Evolutionary conservation across 2,113 vertebrate species (phyloP), one percentile per base, ranked within the genome.

Genomic region (Hippopotamus amphibius): DNA sequence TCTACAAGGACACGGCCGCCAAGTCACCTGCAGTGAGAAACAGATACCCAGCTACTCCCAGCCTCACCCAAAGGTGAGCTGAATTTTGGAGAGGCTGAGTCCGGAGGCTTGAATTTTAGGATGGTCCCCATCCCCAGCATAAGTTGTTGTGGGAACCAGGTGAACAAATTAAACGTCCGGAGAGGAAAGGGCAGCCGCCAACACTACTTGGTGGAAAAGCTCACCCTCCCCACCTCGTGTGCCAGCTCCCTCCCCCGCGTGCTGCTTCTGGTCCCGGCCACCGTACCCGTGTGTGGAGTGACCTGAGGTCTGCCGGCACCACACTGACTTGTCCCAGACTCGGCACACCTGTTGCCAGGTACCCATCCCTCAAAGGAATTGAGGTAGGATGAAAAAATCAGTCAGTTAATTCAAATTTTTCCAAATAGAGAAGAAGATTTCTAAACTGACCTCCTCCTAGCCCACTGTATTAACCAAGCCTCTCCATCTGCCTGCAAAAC

Each of bases 21-120:
- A 90, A 95, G 28, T 43, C 72, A 92, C 95, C 92, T 87, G 46
- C 43, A 87, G 76, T 63, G 15, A 22, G 63, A 94, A 94, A 85
- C 68, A 84, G 57, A 91, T 46, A 43, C 55, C 50, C 50, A 50
- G 68, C 46, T 68, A 41, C 61, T 48, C 76, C 71, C 72, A 63
- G 19, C 68, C 89, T 97, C 28, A 79, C 88, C 37, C 50, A n/a
- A 33, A 79, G 30, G 82, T 24, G 24, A 88, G 33, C 41, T 69
- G 46, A 21, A 50, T 48, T 86, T 84, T 71, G 43, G 76, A 71
- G 65, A 72, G 76, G 41, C 28, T 48, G 13, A 55, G 13, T 50
- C 37, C 41, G 63, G 14, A 90, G 61, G 16, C 43, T 80, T 93
- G 55, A 43, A 7, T 81, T 90, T 76, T 15, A 71, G 37, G 10